Conservation (phyloP, 2,797 vertebrate genomes). For the Petrocephalus sullivani region DNA sequence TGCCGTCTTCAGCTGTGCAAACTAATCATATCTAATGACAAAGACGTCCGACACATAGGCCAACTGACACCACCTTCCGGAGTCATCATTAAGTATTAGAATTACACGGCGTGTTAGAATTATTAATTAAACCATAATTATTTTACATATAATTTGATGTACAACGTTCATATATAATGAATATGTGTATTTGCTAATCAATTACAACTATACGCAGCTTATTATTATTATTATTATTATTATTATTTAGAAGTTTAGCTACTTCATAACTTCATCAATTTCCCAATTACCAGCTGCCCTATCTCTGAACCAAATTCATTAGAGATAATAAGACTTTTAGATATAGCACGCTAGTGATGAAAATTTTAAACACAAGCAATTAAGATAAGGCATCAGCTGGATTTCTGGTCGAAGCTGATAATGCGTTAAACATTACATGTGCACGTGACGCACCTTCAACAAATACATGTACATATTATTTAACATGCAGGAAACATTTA, state of each 20-base stretch:
- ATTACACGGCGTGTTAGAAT: too few relatives aligned
- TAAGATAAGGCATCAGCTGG: constrained; percentile 4
- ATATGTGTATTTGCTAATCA: too few relatives aligned
- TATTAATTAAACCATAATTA: too few relatives aligned
- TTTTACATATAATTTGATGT: too few relatives aligned
- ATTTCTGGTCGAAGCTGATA: neutral
- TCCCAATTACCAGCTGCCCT: neutral
- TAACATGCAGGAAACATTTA: neutral
- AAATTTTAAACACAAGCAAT: constrained; percentile 6
- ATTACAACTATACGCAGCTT: too few relatives aligned
- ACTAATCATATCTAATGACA: too few relatives aligned
- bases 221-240: too few relatives aligned
- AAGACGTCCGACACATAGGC: too few relatives aligned
- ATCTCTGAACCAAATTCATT: neutral
- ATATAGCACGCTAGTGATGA: neutral
- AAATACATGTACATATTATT: neutral
- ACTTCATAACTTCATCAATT: neutral
- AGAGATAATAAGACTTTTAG: neutral
- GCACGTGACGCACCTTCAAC: neutral
- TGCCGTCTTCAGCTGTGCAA: too few relatives aligned
- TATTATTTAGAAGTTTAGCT: neutral
- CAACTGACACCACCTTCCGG: too few relatives aligned
- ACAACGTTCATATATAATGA: too few relatives aligned
- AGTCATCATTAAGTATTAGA: too few relatives aligned
- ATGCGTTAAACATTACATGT: neutral